phyloP scores from a whole-genome alignment of 2,797 vertebrate species.

The Peromyscus aztecus region DNA sequence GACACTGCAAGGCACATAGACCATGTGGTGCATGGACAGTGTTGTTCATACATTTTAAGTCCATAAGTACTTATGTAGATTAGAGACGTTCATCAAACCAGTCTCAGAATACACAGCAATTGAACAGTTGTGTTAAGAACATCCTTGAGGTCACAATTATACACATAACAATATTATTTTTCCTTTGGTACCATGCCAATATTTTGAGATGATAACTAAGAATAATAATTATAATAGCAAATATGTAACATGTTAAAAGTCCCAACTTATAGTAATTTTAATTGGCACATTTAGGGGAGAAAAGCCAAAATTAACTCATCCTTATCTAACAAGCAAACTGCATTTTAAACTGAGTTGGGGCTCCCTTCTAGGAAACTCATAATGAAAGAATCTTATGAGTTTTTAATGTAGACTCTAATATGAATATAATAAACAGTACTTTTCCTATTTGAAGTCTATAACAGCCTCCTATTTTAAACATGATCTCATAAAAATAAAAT shows the following conservation, averaged over 20 bases:
- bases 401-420: slow-evolving; percentile 44
- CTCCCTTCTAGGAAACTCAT: neutral
- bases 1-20: neutral
- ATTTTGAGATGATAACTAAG: slow-evolving; percentile 16
- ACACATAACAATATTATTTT: neutral
- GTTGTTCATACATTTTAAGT: neutral
- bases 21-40: neutral
- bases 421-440: neutral
- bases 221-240: slow-evolving; percentile 29
- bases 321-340: slow-evolving; percentile 13
- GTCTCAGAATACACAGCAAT: neutral
- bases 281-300: slow-evolving; percentile 29
- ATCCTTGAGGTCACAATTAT: neutral
- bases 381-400: neutral
- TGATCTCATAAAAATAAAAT: slow-evolving; percentile 32
- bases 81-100: neutral
- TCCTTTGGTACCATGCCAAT: neutral
- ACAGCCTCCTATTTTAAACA: neutral
- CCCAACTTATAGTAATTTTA: neutral
- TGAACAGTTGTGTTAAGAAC: neutral
- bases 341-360: neutral
- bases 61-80: neutral
- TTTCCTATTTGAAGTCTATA: neutral
- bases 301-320: neutral
- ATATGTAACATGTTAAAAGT: neutral